phyloP scores from a whole-genome alignment of 2,888 invertebrate species.

The Torymus texanus region DNA sequence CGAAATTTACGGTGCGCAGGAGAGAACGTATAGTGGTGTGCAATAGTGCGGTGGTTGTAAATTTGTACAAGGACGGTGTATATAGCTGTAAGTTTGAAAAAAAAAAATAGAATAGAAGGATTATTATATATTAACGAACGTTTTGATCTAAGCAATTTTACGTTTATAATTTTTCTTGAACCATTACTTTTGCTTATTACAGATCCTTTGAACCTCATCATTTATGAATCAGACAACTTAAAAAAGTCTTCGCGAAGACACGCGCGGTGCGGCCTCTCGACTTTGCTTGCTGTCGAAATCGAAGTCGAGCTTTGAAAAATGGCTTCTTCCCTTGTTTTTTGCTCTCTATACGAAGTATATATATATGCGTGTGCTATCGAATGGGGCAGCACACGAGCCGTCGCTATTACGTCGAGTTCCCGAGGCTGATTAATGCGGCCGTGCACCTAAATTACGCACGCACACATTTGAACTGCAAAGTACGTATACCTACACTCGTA shows the following conservation, averaged over 20 bases:
- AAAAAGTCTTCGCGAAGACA: too few relatives aligned
- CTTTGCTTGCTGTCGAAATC: conserved; percentile 62
- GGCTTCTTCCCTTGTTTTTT: conserved; percentile 41
- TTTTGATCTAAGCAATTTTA: too few relatives aligned
- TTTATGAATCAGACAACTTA: too few relatives aligned
- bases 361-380: too few relatives aligned
- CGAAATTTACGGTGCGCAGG: neutral
- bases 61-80: too few relatives aligned
- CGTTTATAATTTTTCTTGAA: too few relatives aligned
- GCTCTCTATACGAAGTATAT: neutral
- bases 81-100: too few relatives aligned
- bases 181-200: too few relatives aligned
- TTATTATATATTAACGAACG: too few relatives aligned
- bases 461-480: neutral
- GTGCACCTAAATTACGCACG: conserved; percentile 34
- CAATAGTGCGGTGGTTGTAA: neutral
- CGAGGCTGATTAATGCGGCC: conserved; percentile 35
- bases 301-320: conserved; percentile 71
- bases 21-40: neutral
- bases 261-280: too few relatives aligned
- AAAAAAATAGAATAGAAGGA: too few relatives aligned
- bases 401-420: conserved; percentile 7
- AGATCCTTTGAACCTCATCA: conserved; percentile 61
- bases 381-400: neutral
- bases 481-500: neutral